Evolutionary conservation across 2,888 invertebrate genomes (phyloP).

Genomic region (Zaprionus bogoriensis): DNA sequence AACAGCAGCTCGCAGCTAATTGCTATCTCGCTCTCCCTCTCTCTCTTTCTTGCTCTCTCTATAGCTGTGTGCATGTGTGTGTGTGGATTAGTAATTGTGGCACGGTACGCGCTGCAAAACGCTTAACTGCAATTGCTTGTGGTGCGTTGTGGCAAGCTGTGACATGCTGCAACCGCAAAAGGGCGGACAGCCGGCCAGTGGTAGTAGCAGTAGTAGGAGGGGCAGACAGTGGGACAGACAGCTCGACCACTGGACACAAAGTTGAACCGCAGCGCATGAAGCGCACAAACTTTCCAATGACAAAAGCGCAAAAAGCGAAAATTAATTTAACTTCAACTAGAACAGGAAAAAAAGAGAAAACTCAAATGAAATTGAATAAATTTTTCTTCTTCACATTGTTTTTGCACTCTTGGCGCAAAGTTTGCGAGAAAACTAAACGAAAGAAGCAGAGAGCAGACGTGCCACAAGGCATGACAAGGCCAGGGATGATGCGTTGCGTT

Average conservation of each 20-base stretch:
- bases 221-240: background rate
- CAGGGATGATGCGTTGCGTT: background rate
- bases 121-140: conserved; percentile 52
- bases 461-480: no score
- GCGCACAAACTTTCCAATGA: background rate
- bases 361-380: conserved; percentile 24
- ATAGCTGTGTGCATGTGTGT: background rate
- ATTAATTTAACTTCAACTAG: conserved; percentile 12
- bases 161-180: conserved; percentile 33
- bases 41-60: background rate
- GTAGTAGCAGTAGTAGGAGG: no score
- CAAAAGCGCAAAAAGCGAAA: conserved; percentile 2
- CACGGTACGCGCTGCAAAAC: conserved; percentile 40
- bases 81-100: conserved; percentile 9
- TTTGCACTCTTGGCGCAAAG: background rate
- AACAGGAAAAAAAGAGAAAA: background rate
- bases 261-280: background rate
- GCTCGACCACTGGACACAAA: background rate
- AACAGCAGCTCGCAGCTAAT: conserved; percentile 43
- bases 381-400: conserved; percentile 1
- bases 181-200: no score
- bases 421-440: background rate
- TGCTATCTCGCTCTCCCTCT: conserved; percentile 24
- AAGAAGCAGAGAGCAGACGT: background rate
- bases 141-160: conserved; percentile 29